Evolutionary conservation across 2,888 invertebrate species (phyloP).

Genomic region (Tuta absoluta): DNA sequence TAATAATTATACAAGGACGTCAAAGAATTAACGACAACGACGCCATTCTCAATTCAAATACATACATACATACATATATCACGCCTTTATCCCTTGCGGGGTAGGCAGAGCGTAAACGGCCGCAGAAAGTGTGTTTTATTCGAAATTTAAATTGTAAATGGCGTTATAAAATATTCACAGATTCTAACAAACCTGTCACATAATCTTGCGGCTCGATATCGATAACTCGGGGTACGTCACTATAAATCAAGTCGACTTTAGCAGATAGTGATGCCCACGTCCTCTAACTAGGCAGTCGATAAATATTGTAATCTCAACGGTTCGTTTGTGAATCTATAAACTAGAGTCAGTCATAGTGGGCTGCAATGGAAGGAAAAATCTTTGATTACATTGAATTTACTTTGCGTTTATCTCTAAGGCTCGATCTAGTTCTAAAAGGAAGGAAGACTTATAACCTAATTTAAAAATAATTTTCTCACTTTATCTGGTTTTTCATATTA

Average conservation of each 20-base stretch:
- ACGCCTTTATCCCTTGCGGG: too few species aligned
- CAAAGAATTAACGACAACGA: slow-evolving; percentile 19
- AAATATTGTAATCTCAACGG: slow-evolving; percentile 60
- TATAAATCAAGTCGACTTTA: slow-evolving; percentile 73
- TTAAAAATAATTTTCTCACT: background rate
- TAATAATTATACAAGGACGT: slow-evolving; percentile 18
- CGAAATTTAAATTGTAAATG: slow-evolving; percentile 41
- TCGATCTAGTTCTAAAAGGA: background rate
- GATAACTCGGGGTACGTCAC: slow-evolving; percentile 73
- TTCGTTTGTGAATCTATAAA: slow-evolving; percentile 50
- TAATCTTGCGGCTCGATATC: slow-evolving; percentile 59
- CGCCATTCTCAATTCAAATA: slow-evolving; percentile 30
- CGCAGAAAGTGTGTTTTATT: slow-evolving; percentile 31
- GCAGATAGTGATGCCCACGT: slow-evolving; percentile 78
- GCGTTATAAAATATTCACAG: slow-evolving; percentile 46
- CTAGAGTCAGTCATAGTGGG: slow-evolving; percentile 27
- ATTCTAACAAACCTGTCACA: slow-evolving; percentile 49
- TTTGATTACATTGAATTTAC: slow-evolving; percentile 10
- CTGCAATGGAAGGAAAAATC: slow-evolving; percentile 10
- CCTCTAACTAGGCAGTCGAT: slow-evolving; percentile 64
- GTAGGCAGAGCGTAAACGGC: too few species aligned
- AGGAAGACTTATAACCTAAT: background rate
- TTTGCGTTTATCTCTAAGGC: background rate
- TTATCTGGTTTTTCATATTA: background rate
- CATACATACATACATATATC: too few species aligned